A percentile compares a stretch with the other conserved stretches of the same genome.
These are phyloP conservation scores for Rhinolophus ferrumequinum DNA, from an alignment of 2,113 vertebrate genomes.

Conservation along the genomic window DNA sequence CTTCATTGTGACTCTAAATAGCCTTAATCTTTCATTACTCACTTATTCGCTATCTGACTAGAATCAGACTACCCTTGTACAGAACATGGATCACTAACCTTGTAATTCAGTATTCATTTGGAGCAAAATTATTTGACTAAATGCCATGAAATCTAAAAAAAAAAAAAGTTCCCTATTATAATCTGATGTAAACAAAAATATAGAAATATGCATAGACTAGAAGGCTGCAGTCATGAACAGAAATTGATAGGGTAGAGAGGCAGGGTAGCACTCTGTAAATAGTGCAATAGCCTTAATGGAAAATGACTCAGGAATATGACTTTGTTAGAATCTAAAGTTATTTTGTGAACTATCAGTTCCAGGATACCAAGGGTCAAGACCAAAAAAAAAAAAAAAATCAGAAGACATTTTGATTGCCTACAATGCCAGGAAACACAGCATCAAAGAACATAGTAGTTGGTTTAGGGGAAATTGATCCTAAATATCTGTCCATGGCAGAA, in stretches of 20 bases:
- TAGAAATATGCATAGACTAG: neutral
- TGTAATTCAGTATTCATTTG: neutral
- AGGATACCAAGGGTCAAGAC: neutral
- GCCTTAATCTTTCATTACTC: neutral
- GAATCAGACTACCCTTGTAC: neutral
- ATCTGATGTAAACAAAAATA: neutral
- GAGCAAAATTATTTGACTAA: neutral
- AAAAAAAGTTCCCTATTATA: neutral
- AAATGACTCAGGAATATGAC: neutral
- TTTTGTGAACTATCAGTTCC: neutral
- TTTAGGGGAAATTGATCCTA: neutral
- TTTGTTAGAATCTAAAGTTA: neutral
- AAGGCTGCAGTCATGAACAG: neutral
- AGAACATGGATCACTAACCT: neutral
- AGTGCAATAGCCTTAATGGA: neutral
- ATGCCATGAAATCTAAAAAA: neutral
- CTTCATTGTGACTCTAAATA: neutral
- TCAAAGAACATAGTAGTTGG: neutral
- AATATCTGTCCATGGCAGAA: neutral
- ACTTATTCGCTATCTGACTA: conserved; percentile 2
- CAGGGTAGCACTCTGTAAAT: neutral
- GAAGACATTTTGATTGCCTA: neutral
- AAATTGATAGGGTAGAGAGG: neutral
- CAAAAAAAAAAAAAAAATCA: neutral
- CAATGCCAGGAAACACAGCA: neutral